Conservation (phyloP, 2,113 vertebrate species). For the Bagarius yarrelli region DNA sequence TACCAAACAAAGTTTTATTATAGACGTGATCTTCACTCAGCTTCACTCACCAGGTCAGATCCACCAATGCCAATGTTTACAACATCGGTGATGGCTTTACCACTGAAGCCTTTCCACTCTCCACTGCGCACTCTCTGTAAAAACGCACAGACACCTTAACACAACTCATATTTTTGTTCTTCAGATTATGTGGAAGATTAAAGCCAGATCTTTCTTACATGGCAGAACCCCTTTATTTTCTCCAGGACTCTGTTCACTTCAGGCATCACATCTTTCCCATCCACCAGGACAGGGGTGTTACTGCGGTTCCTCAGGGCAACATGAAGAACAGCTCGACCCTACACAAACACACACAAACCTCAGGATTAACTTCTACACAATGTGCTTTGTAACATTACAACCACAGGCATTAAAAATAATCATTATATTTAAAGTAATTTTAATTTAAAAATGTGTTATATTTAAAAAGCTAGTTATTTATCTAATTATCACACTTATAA, state of each 20-base stretch:
- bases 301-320: conserved; percentile 91
- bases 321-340: conserved; percentile 93
- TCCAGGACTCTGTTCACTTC: conserved; percentile 91
- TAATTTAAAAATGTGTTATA: too few species aligned
- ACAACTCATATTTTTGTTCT: background rate
- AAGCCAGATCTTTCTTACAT: conserved; percentile 68
- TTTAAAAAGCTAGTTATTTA: background rate
- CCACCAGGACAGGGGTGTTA: conserved; percentile 81
- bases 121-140: conserved; percentile 86
- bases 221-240: conserved; percentile 95
- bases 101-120: conserved; percentile 93
- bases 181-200: background rate
- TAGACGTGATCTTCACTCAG: background rate
- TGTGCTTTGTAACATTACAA: too few species aligned
- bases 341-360: background rate
- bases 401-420: too few species aligned
- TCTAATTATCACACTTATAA: background rate
- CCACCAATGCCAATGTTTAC: conserved; percentile 95
- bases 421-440: too few species aligned
- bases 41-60: conserved; percentile 82
- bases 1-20: too few species aligned
- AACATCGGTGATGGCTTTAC: conserved; percentile 89
- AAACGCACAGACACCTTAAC: background rate
- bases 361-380: background rate
- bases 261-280: conserved; percentile 90